Evolutionary conservation across 1,140 invertebrate species (phyloP), one percentile per base, ranked within the genome.

Genomic region (Meloidogyne hapla): DNA sequence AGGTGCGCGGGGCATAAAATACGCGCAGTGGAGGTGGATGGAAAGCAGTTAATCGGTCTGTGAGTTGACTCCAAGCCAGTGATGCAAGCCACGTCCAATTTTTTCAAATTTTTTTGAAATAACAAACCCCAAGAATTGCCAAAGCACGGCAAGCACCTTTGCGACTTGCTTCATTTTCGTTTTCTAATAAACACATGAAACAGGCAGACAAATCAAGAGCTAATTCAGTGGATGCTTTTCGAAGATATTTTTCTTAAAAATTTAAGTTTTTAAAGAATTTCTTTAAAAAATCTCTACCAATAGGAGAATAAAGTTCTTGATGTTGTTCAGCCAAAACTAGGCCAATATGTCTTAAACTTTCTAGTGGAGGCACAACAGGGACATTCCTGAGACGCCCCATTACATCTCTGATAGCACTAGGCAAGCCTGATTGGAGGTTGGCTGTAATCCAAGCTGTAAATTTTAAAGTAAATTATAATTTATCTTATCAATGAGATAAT

Each of bases 301-400:
- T 28, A 8, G 40, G 38, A 40, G 69, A 63, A 26, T 70, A 70
- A 33, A 40, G 65, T 40, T 66, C 65, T 21, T 33, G 38, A 26
- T 66, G 65, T 66, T 40, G 26, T 66, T 28, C 26, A 56, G 81
- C 61, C 33, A 77, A 33, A 42, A 81, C 61, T 1, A 81, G 18
- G 62, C 33, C 38, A 48, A 83, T 84, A 69, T 82, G 74, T 12
- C 81, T 69, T 13, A 83, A 65, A 23, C 82, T 82, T 69, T 83
- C 81, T 13, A 83, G 28, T 68, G 81, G 81, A 18, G 81, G 81
- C 13, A 83, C 82, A 8, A 83, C 71, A 18, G 81, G 81, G 45
- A 83, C 83, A 45, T 81, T 73, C 18, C 77, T 38, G n/a, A 83
- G 76, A 15, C 81, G 77, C 45, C 83, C 73, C 83, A 83, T 83